Evolutionary conservation across 1,140 invertebrate genomes (phyloP).

Genomic region (Drosophila nikananu): DNA sequence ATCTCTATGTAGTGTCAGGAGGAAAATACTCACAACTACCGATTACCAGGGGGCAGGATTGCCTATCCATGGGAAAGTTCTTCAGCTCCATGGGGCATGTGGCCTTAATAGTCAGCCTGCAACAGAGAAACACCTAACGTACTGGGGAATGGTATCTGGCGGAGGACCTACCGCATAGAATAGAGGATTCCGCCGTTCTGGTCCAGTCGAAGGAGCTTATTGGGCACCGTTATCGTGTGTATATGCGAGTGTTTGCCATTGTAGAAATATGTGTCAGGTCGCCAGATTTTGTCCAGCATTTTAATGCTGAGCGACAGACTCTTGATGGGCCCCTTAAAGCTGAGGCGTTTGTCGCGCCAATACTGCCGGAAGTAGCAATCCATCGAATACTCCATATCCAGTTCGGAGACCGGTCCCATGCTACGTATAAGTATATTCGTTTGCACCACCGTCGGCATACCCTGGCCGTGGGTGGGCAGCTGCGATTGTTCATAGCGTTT

Average conservation of each 20-base stretch:
- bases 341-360: conserved; percentile 93
- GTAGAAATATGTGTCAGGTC: conserved; percentile 97
- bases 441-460: conserved; percentile 93
- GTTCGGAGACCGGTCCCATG: conserved; percentile 97
- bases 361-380: conserved; percentile 98
- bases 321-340: conserved; percentile 92
- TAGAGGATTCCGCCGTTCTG: conserved; percentile 97
- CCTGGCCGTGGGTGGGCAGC: conserved; percentile 93
- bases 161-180: conserved; percentile 93
- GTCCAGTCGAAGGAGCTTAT: conserved; percentile 95
- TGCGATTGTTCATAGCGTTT: conserved; percentile 96
- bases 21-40: conserved; percentile 95
- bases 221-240: conserved; percentile 97
- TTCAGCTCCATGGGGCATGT: conserved; percentile 98
- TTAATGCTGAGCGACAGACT: conserved; percentile 94
- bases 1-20: background rate
- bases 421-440: conserved; percentile 97
- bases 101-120: conserved; percentile 97
- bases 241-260: conserved; percentile 97
- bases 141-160: background rate
- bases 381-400: conserved; percentile 99
- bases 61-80: conserved; percentile 98
- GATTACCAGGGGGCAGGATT: conserved; percentile 95
- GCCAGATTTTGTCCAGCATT: conserved; percentile 97
- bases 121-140: background rate